phyloP scores from a whole-genome alignment of 2,113 vertebrate genomes.

The Dicrurus megarhynchus region DNA sequence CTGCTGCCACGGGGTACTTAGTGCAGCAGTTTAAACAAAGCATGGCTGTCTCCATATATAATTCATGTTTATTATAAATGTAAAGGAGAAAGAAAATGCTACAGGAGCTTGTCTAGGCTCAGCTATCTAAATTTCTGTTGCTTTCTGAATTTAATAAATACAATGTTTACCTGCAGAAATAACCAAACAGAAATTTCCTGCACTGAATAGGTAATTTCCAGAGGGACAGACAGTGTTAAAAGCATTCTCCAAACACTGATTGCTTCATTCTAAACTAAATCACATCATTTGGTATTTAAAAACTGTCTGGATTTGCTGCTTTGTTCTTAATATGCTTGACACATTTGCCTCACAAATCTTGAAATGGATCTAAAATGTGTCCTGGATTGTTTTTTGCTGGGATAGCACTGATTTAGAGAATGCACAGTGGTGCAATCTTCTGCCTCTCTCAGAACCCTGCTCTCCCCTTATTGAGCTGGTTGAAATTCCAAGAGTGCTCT shows the following conservation, averaged over 20 bases:
- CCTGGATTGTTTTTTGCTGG: background rate
- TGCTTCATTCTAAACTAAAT: conserved; percentile 1
- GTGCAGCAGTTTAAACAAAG: conserved; percentile 65
- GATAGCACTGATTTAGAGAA: background rate
- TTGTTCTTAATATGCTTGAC: background rate
- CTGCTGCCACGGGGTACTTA: conserved; percentile 47
- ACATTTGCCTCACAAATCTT: background rate
- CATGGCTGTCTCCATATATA: conserved; percentile 50
- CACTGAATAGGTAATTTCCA: conserved; percentile 21
- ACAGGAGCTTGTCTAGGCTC: background rate
- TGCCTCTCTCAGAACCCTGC: background rate
- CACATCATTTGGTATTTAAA: background rate
- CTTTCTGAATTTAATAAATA: conserved; percentile 43
- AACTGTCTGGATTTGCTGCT: background rate
- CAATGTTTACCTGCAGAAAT: conserved; percentile 47
- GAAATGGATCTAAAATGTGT: background rate
- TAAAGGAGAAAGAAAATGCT: background rate
- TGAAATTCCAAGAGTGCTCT: background rate
- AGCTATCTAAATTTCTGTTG: conserved; percentile 27
- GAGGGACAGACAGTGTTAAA: background rate
- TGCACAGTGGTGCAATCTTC: background rate
- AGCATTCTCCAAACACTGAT: background rate
- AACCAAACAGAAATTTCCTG: conserved; percentile 43
- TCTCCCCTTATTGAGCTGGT: background rate
- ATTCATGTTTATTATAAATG: conserved; percentile 61